Percentiles rank a stretch among this genome's conserved stretches.
Evolutionary conservation across 2,113 vertebrate species (phyloP).

Genomic region (Diadophis punctatus): DNA sequence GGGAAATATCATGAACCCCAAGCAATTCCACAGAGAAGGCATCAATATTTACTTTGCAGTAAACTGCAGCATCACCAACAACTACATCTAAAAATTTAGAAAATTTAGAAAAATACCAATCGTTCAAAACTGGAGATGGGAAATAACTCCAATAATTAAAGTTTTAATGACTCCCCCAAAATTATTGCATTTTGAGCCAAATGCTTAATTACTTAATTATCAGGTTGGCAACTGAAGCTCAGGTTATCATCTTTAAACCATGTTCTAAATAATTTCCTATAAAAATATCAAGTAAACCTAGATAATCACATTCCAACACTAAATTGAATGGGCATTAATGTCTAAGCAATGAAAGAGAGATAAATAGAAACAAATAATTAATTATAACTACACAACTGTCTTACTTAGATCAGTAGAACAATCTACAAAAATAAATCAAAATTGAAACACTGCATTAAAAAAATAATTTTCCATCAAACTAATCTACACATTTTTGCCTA

Average conservation of each 20-base stretch:
- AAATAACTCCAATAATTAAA: not conserved
- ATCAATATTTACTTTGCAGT: not conserved
- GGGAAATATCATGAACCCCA: not conserved
- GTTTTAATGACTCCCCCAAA: not conserved
- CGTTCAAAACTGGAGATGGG: not conserved
- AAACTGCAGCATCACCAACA: not conserved
- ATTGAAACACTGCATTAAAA: not conserved
- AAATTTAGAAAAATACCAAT: not conserved
- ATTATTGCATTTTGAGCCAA: not conserved
- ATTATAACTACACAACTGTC: not conserved
- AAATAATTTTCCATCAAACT: not conserved
- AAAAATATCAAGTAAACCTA: conserved; percentile 42
- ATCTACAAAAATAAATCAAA: conserved; percentile 12
- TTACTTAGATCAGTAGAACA: not conserved
- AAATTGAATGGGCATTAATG: conserved; percentile 30
- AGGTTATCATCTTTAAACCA: conserved; percentile 34
- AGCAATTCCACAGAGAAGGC: conserved; percentile 14
- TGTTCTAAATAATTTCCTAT: conserved; percentile 4
- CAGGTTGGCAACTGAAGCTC: not conserved
- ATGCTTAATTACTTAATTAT: not conserved
- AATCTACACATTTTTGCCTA: conserved; percentile 10
- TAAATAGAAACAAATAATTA: conserved; percentile 31
- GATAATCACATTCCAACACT: conserved; percentile 40
- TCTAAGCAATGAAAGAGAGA: conserved; percentile 38
- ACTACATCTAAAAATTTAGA: not conserved